phyloP scores from a whole-genome alignment of 23 tunicate species.

The Clavelina lepadiformis region DNA sequence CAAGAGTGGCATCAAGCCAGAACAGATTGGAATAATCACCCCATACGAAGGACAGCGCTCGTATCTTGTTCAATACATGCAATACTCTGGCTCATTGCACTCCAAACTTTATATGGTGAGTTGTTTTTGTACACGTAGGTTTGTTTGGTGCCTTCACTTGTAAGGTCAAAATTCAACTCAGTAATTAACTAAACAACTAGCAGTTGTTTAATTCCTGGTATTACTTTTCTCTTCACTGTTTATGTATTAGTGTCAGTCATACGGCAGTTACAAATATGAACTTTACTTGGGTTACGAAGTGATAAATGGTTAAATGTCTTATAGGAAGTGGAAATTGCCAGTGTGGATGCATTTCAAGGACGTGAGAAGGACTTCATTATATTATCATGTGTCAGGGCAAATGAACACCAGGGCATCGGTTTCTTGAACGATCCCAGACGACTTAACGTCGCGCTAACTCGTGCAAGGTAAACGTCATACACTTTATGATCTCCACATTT shows the following conservation, averaged over 20 bases:
- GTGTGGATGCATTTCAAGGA: slow-evolving; percentile 98
- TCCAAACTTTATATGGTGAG: slow-evolving; percentile 93
- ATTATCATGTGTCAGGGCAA: slow-evolving; percentile 92
- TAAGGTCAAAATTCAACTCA: too few species aligned
- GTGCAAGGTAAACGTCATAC: slow-evolving; percentile 64
- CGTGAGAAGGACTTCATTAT: slow-evolving; percentile 97
- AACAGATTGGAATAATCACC: slow-evolving; percentile 96
- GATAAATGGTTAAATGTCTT: too few species aligned
- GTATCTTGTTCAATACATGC: slow-evolving; percentile 98
- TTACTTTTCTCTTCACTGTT: too few species aligned
- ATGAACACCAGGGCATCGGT: slow-evolving; percentile 99
- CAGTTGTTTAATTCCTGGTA: too few species aligned
- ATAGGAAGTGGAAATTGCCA: slow-evolving; percentile 95
- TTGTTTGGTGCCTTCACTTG: too few species aligned
- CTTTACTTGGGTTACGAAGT: too few species aligned
- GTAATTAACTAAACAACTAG: too few species aligned
- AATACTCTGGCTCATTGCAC: slow-evolving; percentile 92
- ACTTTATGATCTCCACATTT: not conserved
- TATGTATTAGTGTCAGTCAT: too few species aligned
- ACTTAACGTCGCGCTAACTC: slow-evolving; percentile 89
- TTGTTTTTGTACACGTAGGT: too few species aligned
- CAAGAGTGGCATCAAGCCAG: slow-evolving; percentile 94
- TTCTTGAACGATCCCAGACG: slow-evolving; percentile 97
- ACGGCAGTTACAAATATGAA: too few species aligned
- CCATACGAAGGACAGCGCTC: slow-evolving; percentile 98